These are phyloP conservation scores for Callyntrura sp. DNA, from an alignment of 2,888 invertebrate species.

Conservation along the genomic window DNA sequence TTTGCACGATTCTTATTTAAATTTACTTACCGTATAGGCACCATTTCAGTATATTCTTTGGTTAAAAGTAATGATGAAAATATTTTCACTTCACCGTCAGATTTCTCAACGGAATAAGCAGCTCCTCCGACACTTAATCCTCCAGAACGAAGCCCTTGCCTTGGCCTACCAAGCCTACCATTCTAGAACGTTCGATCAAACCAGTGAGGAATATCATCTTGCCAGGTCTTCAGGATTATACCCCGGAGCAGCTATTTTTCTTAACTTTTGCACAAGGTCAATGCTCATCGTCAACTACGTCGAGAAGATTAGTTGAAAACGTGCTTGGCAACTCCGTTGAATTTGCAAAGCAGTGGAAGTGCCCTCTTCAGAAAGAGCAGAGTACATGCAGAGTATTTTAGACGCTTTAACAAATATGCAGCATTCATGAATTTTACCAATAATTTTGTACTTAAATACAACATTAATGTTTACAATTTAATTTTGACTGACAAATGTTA, in stretches of 20 bases:
- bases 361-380: constrained; percentile 44
- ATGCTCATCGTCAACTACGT: not conserved
- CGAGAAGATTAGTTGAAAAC: constrained; percentile 48
- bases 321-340: constrained; percentile 74
- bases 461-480: not conserved
- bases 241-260: constrained; percentile 76
- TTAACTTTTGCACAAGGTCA: constrained; percentile 73
- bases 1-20: not conserved
- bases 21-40: not conserved
- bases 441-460: not conserved
- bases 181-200: constrained; percentile 14
- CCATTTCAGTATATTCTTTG: not conserved
- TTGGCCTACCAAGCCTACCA: constrained; percentile 52
- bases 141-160: constrained; percentile 39
- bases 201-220: constrained; percentile 52
- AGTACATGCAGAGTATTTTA: constrained; percentile 65
- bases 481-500: not conserved
- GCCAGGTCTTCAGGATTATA: constrained; percentile 67
- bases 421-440: not conserved
- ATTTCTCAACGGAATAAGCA: constrained; percentile 13
- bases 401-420: not conserved
- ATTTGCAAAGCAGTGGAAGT: constrained; percentile 77
- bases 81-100: not conserved
- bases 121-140: constrained; percentile 1
- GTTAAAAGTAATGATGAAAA: not conserved